Base-by-base conservation (phyloP, 2,797 vertebrate genomes). In the Halcyon chelicuti region DNA sequence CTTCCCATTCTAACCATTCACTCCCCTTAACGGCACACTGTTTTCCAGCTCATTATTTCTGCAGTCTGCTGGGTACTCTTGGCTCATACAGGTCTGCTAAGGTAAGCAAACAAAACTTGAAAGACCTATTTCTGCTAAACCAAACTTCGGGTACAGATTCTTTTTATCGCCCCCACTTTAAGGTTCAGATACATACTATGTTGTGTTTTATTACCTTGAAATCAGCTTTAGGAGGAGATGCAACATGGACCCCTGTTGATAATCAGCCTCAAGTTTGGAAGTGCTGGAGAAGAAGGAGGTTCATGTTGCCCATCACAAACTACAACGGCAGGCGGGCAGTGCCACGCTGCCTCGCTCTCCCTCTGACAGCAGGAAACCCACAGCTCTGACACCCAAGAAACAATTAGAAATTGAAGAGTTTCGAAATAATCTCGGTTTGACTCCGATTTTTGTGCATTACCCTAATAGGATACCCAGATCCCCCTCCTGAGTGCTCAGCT, bases 41-140 rank as follows among this genome's bases (percentile, higher is more conserved):
- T 35, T 88, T 73, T 35, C 26, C 54, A 75, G 31, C 67, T 95
- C 82, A 60, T 67, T 83, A 77, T 74, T 86, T 93, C 22, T 47
- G 18, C 73, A 73, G 11, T 35, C 51, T 4, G 16, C 82, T 71
- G 75, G 35, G 37, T 65, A 23, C 54, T 73, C 94, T 87, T 66
- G 63, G 28, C 58, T 84, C 39, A 2, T 4, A 5, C 2, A 18
- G 40, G n/a, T 37, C 82, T 86, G 92, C 55, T 62, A 93, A 93
- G 42, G 79, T 85, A 94, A 94, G 89, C 77, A 93, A 97, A 93
- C 40, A 79, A 33, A 80, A 84, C 37, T 71, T 82, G 31, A 93
- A 74, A 47, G 82, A 63, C 51, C 77, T 79, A 61, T 58, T 96
- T 81, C 87, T 94, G 60, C 79, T 90, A 88, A 83, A 94, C 84